phyloP scores from a whole-genome alignment of 37 sponge, comb jelly and placozoan species.

The Haliclona indistincta region DNA sequence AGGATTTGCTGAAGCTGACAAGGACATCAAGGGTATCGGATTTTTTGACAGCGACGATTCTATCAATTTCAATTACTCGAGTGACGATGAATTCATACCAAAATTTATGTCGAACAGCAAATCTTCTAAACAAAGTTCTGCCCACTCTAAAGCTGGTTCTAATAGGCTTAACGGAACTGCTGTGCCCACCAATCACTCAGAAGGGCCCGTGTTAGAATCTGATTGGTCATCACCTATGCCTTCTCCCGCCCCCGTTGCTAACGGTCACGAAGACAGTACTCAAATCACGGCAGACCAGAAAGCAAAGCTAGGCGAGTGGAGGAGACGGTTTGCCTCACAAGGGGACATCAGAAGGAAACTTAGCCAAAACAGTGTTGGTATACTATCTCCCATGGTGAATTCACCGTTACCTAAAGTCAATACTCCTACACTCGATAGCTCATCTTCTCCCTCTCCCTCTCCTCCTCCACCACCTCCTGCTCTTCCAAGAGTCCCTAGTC shows the following conservation, averaged over 20 bases:
- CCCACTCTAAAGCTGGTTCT: neutral
- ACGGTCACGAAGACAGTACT: too few species aligned
- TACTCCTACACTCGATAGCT: neutral
- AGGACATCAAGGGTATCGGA: neutral
- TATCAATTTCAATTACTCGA: conserved; percentile 36
- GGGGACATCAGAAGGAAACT: neutral
- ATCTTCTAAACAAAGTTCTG: neutral
- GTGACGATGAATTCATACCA: conserved; percentile 52
- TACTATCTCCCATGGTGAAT: too few species aligned
- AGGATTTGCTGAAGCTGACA: neutral
- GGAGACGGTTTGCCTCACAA: conserved; percentile 11
- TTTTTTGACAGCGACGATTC: conserved; percentile 13
- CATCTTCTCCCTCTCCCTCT: neutral
- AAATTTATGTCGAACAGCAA: conserved; percentile 32
- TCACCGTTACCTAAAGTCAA: too few species aligned
- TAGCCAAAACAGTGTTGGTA: too few species aligned
- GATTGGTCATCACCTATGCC: too few species aligned
- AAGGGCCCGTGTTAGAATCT: too few species aligned
- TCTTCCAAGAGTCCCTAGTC: neutral
- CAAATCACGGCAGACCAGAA: neutral
- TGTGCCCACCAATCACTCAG: neutral
- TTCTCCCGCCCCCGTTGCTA: neutral
- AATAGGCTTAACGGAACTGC: neutral
- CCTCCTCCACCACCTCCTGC: neutral
- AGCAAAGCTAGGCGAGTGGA: neutral